Conservation (phyloP, 2,888 invertebrate genomes). For the Mystacides longicornis region DNA sequence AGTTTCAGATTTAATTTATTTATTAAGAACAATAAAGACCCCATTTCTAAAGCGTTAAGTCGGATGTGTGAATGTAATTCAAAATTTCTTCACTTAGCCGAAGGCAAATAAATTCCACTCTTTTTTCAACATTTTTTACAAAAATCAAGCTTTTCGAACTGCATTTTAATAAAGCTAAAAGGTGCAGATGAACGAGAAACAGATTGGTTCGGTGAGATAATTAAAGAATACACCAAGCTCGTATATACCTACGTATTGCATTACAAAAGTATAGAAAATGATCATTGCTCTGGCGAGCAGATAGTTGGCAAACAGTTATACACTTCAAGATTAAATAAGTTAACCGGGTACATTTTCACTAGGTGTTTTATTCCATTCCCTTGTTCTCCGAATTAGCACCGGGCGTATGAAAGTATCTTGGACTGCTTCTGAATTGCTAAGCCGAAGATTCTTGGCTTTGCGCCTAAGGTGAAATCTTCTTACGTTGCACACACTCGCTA, state of each 20-base stretch:
- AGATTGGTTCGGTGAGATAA: too few species aligned
- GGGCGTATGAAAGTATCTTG: constrained; percentile 7
- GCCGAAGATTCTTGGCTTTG: constrained; percentile 9
- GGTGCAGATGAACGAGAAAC: too few species aligned
- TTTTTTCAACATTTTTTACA: too few species aligned
- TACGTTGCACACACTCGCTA: background rate
- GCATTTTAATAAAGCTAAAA: too few species aligned
- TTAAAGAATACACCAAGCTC: too few species aligned
- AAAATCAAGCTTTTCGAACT: too few species aligned
- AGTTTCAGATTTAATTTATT: too few species aligned
- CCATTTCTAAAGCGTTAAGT: too few species aligned
- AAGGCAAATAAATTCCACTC: too few species aligned
- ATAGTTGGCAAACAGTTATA: constrained; percentile 11
- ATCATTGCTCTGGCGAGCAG: constrained; percentile 6
- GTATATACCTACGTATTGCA: background rate
- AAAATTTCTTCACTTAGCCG: too few species aligned
- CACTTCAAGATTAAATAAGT: constrained; percentile 23
- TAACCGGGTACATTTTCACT: constrained; percentile 11
- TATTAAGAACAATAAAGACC: too few species aligned
- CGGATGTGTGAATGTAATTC: too few species aligned
- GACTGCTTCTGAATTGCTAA: constrained; percentile 18
- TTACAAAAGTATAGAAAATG: constrained; percentile 2
- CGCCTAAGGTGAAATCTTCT: constrained; percentile 11
- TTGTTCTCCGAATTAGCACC: constrained; percentile 18
- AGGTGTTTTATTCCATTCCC: constrained; percentile 9